A percentile compares a stretch with the other conserved stretches of the same genome.
These are phyloP conservation scores for Poecilobothrus nobilitatus DNA, from an alignment of 2,888 invertebrate genomes.

Conservation along the genomic window DNA sequence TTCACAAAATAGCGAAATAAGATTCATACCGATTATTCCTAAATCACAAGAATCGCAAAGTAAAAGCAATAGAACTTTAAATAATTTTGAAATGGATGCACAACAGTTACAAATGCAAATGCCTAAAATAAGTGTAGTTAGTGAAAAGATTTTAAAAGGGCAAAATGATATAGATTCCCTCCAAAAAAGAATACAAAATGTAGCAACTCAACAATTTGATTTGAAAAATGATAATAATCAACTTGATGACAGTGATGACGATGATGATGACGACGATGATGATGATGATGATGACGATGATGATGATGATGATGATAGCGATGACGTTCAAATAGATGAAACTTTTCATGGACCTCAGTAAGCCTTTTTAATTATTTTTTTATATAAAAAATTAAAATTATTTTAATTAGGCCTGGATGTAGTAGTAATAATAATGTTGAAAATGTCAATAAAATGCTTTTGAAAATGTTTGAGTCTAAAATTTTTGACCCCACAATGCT, in stretches of 20 bases:
- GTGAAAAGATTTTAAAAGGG: constrained; percentile 20
- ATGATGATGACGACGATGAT: constrained; percentile 13
- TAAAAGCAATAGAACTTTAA: not conserved
- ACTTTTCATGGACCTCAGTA: constrained; percentile 2
- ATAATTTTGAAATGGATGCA: not conserved
- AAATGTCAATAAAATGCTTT: not conserved
- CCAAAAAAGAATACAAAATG: not conserved
- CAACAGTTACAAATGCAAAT: constrained; percentile 22
- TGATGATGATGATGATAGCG: not conserved
- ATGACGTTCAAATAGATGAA: constrained; percentile 8
- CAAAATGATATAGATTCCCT: constrained; percentile 11
- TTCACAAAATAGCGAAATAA: constrained; percentile 9
- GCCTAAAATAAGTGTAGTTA: constrained; percentile 18
- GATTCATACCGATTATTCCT: not conserved
- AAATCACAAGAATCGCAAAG: not conserved
- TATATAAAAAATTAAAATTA: not conserved
- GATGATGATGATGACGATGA: not conserved
- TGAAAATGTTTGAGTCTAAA: not conserved
- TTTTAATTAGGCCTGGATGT: not conserved
- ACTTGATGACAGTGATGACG: constrained; percentile 18
- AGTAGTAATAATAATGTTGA: not conserved
- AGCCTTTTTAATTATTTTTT: not conserved
- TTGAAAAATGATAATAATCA: not conserved
- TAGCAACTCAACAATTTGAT: not conserved
- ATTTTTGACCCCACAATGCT: not conserved